These are phyloP conservation scores for Trypoxylon attenuatum DNA, from an alignment of 2,888 invertebrate species.

Conservation along the genomic window DNA sequence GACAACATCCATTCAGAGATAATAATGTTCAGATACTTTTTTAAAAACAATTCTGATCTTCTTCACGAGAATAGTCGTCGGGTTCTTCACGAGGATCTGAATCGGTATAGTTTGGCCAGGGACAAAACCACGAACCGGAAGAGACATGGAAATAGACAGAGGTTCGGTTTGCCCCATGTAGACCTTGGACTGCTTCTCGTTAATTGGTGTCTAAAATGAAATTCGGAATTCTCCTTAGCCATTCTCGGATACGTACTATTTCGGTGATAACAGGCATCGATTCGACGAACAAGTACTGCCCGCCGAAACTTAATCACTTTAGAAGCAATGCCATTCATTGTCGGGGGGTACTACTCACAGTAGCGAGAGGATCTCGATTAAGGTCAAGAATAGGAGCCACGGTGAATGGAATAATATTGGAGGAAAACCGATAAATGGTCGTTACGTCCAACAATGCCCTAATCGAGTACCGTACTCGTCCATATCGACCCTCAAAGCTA, in stretches of 20 bases:
- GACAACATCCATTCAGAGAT: too few relatives aligned
- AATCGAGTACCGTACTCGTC: constrained; percentile 75
- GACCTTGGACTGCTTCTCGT: constrained; percentile 57
- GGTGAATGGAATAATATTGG: constrained; percentile 73
- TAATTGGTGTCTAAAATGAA: constrained; percentile 60
- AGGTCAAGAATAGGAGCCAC: constrained; percentile 75
- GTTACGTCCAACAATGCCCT: constrained; percentile 72
- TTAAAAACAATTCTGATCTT: constrained; percentile 65
- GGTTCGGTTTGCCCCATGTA: constrained; percentile 66
- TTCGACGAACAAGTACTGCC: neutral
- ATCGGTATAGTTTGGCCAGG: constrained; percentile 70
- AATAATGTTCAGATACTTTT: too few relatives aligned
- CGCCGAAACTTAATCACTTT: constrained; percentile 20
- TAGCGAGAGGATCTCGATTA: constrained; percentile 71
- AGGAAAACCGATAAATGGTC: constrained; percentile 47
- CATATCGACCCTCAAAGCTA: constrained; percentile 73
- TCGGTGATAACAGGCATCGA: neutral
- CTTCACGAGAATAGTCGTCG: constrained; percentile 59
- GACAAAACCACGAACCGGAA: constrained; percentile 70
- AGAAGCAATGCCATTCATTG: constrained; percentile 25
- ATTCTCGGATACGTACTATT: neutral
- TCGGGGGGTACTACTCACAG: constrained; percentile 57
- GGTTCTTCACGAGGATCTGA: constrained; percentile 63
- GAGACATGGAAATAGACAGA: constrained; percentile 57
- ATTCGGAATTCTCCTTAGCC: neutral